Evolutionary conservation across 2,797 vertebrate species (phyloP).

Genomic region (Tiaroga cobitis): DNA sequence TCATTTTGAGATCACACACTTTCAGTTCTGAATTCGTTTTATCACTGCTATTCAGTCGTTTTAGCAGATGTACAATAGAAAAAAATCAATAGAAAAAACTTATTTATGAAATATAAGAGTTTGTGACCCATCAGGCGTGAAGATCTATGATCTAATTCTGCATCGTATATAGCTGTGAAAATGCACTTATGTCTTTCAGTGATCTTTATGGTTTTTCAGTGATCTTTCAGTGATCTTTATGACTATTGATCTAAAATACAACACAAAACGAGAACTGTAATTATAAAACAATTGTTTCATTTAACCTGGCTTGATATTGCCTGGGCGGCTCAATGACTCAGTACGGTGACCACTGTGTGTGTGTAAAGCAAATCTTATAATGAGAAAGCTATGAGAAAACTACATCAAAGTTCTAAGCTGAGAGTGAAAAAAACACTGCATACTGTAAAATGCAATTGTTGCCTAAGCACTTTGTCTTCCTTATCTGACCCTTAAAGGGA

Average conservation of each 20-base stretch:
- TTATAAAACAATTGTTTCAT: slow-evolving; percentile 21
- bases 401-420: not conserved
- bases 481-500: not conserved
- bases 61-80: not conserved
- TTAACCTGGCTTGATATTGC: slow-evolving; percentile 18
- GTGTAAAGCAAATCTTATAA: not conserved
- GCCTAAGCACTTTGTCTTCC: not conserved
- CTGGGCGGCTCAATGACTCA: not conserved
- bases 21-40: not conserved
- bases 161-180: slow-evolving; percentile 15
- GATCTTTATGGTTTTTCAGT: slow-evolving; percentile 18
- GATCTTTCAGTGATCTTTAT: slow-evolving; percentile 7
- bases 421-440: not conserved
- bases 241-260: slow-evolving; percentile 16
- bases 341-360: not conserved
- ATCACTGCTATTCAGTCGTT: not conserved
- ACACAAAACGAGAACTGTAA: slow-evolving; percentile 33
- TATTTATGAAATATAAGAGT: not conserved
- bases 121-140: not conserved
- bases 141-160: slow-evolving; percentile 26
- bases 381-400: slow-evolving; percentile 7
- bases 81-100: not conserved
- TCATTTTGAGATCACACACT: not conserved
- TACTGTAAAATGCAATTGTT: not conserved
- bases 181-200: not conserved